Base-by-base conservation (phyloP, 1,140 invertebrate species). In the Acyrthosiphon pisum region DNA sequence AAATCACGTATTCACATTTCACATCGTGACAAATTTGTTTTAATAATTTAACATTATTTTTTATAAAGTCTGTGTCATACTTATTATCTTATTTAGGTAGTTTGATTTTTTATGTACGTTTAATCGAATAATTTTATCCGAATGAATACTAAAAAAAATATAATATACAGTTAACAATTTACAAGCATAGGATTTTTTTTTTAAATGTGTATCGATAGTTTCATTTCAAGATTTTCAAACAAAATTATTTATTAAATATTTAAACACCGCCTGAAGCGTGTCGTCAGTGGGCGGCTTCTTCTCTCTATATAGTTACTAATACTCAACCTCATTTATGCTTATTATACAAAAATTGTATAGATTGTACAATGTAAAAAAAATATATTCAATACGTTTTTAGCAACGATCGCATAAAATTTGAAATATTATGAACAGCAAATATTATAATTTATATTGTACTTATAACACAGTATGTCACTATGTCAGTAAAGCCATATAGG, bases 181-280 rank as follows among this genome's bases (percentile, higher is more conserved):
- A 68, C 8, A 30, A 68, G 9, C 26, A n/a, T 68, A n/a, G 60
- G 9, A 60, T 14, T 68, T 68, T 68, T 68, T 68, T 68, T n/a
- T 0, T 60, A 30, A 60, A 68, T 14, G 30, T 30, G 3, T 11
- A 11, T 41, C 41, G 4, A 41, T 41, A 41, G 3, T 41, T 41
- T 68, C n/a, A n/a, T 68, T 14, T n/a, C 11, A 56, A 56, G 56
- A 56, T 53, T 56, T 56, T 56, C 11, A n/a, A 68, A n/a, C 4
- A n/a, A 68, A 68, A n/a, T 68, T n/a, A 68, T 68, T 68, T n/a
- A n/a, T 68, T n/a, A 68, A 68, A n/a, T 68, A n/a, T 68, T 68
- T 68, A 68, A 68, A 68, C 20, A 68, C 60, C 6, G 14, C 3
- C 14, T n/a, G 30, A 0, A 68, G 60, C n/a, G n/a, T n/a, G 11